Percentiles rank a stretch among this genome's conserved stretches.
phyloP scores from a whole-genome alignment of 2,797 vertebrate species.

The Discoglossus pictus region DNA sequence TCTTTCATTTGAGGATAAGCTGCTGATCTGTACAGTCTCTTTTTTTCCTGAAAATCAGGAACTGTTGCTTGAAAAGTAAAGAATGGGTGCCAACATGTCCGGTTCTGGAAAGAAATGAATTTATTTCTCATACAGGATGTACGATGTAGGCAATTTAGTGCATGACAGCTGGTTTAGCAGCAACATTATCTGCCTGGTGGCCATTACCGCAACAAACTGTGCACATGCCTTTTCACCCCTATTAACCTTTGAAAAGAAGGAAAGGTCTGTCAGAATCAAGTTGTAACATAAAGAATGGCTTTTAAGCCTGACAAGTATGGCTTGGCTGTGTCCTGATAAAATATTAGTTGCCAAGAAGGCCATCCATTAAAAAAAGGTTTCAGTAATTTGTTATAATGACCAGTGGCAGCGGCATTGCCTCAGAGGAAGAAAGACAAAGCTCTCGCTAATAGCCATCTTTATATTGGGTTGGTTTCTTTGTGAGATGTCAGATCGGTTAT shows the following conservation, averaged over 20 bases:
- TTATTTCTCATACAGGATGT: not conserved
- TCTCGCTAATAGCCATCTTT: not conserved
- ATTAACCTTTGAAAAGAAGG: conserved; percentile 34
- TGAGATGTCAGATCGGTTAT: not conserved
- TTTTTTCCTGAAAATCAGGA: conserved; percentile 20
- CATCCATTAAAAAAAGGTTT: conserved; percentile 11
- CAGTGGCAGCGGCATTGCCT: not conserved
- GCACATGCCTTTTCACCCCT: conserved; percentile 31
- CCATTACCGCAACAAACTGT: conserved; percentile 19
- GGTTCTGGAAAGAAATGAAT: not conserved
- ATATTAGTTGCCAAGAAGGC: conserved; percentile 4
- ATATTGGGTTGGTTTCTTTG: conserved; percentile 24
- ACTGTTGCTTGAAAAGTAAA: not conserved
- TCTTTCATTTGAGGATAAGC: too few species aligned
- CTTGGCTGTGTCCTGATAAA: conserved; percentile 9
- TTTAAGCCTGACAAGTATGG: conserved; percentile 13
- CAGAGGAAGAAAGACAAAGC: not conserved
- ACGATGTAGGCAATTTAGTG: not conserved
- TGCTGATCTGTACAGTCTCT: not conserved
- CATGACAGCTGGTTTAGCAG: conserved; percentile 29
- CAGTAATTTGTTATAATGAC: conserved; percentile 10
- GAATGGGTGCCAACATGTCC: not conserved
- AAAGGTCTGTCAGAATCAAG: conserved; percentile 20
- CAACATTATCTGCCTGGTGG: conserved; percentile 28
- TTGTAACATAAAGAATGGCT: conserved; percentile 25